Conservation (phyloP, 2,888 invertebrate genomes). For the Venusia cambrica region DNA sequence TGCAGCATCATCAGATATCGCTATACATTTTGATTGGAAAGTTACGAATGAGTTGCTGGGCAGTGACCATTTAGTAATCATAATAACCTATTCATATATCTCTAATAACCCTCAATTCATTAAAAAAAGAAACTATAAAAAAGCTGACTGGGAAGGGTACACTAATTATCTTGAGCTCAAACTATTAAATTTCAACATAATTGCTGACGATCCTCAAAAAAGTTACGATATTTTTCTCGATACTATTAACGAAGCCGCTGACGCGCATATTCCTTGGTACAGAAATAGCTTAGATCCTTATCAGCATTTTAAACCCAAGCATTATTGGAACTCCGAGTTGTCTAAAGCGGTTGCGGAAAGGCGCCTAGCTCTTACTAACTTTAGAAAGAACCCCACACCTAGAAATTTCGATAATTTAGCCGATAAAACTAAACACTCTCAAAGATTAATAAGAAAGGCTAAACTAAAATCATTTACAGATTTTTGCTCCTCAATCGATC, state of each 20-base stretch:
- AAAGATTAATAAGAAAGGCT: neutral
- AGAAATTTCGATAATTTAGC: slow-evolving; percentile 1
- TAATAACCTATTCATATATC: no score
- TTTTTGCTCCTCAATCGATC: slow-evolving; percentile 3
- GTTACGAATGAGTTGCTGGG: neutral
- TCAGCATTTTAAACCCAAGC: slow-evolving; percentile 1
- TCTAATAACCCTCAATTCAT: neutral
- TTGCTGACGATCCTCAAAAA: neutral
- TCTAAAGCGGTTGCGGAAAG: slow-evolving; percentile 16
- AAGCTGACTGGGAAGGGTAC: neutral
- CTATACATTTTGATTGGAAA: neutral
- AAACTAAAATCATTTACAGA: neutral
- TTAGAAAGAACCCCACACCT: slow-evolving; percentile 7
- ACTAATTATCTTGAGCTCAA: neutral
- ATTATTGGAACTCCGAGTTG: slow-evolving; percentile 9
- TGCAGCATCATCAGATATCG: neutral
- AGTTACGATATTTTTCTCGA: neutral
- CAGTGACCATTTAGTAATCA: slow-evolving; percentile 1
- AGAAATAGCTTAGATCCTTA: neutral
- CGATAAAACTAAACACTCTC: neutral
- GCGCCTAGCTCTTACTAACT: neutral
- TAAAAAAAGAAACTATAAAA: neutral
- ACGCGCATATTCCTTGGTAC: neutral
- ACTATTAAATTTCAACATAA: neutral
- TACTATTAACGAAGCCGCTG: neutral